phyloP scores from a whole-genome alignment of 2,113 vertebrate species.

The Cyprinodon brontotheroides region DNA sequence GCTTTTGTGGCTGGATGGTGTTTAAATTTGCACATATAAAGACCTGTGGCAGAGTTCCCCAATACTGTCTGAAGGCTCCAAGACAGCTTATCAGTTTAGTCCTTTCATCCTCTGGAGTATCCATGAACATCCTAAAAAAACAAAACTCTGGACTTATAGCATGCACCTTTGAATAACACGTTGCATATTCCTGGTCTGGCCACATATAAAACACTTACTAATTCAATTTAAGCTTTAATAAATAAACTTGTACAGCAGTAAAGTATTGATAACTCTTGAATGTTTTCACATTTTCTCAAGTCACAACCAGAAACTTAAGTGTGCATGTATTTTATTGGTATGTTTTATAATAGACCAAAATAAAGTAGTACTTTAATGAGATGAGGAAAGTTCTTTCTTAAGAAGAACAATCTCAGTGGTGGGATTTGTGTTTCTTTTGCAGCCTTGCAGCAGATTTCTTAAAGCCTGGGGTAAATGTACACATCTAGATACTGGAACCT shows the following conservation, averaged over 20 bases:
- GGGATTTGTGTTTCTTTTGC: too few species aligned
- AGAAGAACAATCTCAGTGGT: too few species aligned
- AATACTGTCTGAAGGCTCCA: constrained; percentile 93
- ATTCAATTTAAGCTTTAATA: neutral
- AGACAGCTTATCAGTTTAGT: constrained; percentile 95
- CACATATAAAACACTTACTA: neutral
- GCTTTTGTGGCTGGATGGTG: rapidly evolving
- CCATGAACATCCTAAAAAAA: constrained; percentile 94
- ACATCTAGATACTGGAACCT: neutral
- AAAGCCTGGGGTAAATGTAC: neutral
- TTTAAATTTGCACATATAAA: neutral
- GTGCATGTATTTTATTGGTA: too few species aligned
- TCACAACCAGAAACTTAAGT: too few species aligned
- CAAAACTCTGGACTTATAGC: neutral
- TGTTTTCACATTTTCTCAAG: too few species aligned
- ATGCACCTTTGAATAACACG: neutral
- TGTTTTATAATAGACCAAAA: too few species aligned
- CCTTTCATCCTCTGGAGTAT: constrained; percentile 94
- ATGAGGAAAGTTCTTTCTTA: too few species aligned
- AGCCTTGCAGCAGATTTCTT: too few species aligned
- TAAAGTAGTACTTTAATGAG: too few species aligned
- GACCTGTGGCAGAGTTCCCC: constrained; percentile 93
- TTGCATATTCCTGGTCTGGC: neutral
- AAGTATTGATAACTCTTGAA: too few species aligned
- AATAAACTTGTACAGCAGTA: too few species aligned